Evolutionary conservation across 2,888 invertebrate genomes (phyloP).

Genomic region (Ichneumoninae sp.): DNA sequence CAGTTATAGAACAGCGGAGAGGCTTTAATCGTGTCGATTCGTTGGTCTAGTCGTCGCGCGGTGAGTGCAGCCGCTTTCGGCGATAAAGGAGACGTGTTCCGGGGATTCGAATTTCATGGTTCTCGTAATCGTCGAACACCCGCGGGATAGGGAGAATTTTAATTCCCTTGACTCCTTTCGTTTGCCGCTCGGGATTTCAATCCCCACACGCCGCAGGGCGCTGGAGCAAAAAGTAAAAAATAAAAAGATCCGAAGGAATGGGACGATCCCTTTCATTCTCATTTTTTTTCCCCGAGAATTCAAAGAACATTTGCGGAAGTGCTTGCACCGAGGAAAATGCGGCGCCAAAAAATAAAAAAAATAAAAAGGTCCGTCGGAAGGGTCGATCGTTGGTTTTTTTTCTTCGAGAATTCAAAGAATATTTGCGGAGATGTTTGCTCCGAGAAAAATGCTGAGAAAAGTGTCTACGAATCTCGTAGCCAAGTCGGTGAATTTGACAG

Average conservation of each 20-base stretch:
- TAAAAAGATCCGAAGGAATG: background rate
- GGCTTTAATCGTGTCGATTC: slow-evolving; percentile 58
- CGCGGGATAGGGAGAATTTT: slow-evolving; percentile 15
- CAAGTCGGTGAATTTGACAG: slow-evolving; percentile 28
- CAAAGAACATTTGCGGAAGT: background rate
- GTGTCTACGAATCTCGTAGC: background rate
- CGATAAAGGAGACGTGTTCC: slow-evolving; percentile 23
- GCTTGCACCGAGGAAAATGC: background rate
- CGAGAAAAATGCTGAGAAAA: slow-evolving; percentile 2
- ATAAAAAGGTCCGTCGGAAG: background rate
- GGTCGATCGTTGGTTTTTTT: background rate
- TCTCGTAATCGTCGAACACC: slow-evolving; percentile 36
- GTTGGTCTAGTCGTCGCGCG: slow-evolving; percentile 22
- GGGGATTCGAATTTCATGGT: slow-evolving; percentile 40
- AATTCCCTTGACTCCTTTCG: background rate
- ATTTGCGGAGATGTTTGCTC: background rate
- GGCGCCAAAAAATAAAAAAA: background rate
- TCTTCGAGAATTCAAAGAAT: background rate
- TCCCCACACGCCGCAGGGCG: background rate
- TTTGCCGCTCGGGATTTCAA: background rate
- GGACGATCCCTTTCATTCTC: background rate
- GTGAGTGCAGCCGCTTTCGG: slow-evolving; percentile 5
- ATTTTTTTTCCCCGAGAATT: background rate
- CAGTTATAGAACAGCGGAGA: slow-evolving; percentile 13
- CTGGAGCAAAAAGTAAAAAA: background rate